phyloP scores from a whole-genome alignment of 2,888 invertebrate genomes.

The Tetanocera ferruginea region DNA sequence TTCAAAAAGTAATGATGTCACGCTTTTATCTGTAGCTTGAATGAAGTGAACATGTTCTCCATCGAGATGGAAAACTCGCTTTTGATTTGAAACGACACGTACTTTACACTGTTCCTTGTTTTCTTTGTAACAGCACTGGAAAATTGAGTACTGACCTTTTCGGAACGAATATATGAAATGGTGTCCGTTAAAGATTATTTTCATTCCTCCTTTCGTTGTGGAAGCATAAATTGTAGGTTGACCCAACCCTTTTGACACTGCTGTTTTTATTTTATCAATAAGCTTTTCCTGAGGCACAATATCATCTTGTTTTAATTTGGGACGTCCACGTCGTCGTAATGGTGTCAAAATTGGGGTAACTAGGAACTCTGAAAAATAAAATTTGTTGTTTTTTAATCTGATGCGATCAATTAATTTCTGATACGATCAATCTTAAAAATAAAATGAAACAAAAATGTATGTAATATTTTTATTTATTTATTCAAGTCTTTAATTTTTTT shows the following conservation, averaged over 20 bases:
- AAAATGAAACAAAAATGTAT: too few relatives aligned
- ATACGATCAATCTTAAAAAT: too few relatives aligned
- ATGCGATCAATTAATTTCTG: too few relatives aligned
- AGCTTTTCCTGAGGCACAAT: conserved; percentile 53
- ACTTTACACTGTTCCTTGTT: conserved; percentile 64
- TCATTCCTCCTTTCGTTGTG: conserved; percentile 68
- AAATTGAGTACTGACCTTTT: conserved; percentile 62
- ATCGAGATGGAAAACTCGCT: conserved; percentile 63
- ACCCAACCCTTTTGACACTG: conserved; percentile 51
- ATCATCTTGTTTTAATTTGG: conserved; percentile 52
- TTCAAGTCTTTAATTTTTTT: too few relatives aligned
- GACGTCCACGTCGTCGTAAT: conserved; percentile 59
- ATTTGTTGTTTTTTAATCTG: too few relatives aligned
- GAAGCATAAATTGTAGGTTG: conserved; percentile 63
- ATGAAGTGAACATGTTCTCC: conserved; percentile 66
- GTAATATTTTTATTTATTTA: too few relatives aligned
- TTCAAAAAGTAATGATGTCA: conserved; percentile 62
- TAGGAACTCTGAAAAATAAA: conserved; percentile 15
- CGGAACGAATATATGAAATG: conserved; percentile 66
- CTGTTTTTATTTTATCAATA: conserved; percentile 56
- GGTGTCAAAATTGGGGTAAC: conserved; percentile 39
- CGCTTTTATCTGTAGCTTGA: conserved; percentile 66
- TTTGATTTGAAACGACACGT: conserved; percentile 64
- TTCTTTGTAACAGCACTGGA: conserved; percentile 67
- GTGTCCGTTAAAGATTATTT: conserved; percentile 65